Evolutionary conservation across 1,140 invertebrate genomes (phyloP).

Genomic region (Muscidifurax raptorellus): DNA sequence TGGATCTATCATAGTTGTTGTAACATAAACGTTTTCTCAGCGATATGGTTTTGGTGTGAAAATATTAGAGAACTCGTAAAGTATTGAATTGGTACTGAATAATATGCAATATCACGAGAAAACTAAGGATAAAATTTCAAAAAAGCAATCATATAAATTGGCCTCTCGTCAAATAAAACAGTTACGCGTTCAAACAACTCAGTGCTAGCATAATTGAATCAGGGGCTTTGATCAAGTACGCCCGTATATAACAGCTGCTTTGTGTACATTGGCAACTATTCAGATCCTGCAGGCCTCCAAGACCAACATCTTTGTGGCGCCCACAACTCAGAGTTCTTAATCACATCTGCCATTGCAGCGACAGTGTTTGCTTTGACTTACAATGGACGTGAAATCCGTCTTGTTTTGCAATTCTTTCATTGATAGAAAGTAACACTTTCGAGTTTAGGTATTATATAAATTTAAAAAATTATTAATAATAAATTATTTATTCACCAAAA

Average conservation of each 20-base stretch:
- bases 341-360: not conserved
- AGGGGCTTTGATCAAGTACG: not conserved
- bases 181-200: not conserved
- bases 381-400: not conserved
- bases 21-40: too few species aligned
- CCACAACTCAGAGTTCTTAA: conserved; percentile 4
- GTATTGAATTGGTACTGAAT: too few species aligned
- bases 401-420: not conserved
- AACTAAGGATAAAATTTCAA: too few species aligned
- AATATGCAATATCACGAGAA: too few species aligned
- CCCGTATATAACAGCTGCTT: not conserved
- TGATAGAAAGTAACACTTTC: not conserved
- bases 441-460: not conserved
- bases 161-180: not conserved
- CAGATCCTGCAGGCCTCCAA: not conserved
- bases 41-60: too few species aligned
- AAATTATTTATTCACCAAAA: not conserved
- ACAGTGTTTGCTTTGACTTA: conserved; percentile 1
- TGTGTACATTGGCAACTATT: conserved; percentile 18
- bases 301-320: conserved; percentile 9
- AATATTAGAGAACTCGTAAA: too few species aligned
- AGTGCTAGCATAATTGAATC: not conserved
- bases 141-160: not conserved
- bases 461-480: not conserved
- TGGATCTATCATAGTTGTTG: too few species aligned